Evolutionary conservation across 2,113 vertebrate genomes (phyloP).

Genomic region (Pionites leucogaster): DNA sequence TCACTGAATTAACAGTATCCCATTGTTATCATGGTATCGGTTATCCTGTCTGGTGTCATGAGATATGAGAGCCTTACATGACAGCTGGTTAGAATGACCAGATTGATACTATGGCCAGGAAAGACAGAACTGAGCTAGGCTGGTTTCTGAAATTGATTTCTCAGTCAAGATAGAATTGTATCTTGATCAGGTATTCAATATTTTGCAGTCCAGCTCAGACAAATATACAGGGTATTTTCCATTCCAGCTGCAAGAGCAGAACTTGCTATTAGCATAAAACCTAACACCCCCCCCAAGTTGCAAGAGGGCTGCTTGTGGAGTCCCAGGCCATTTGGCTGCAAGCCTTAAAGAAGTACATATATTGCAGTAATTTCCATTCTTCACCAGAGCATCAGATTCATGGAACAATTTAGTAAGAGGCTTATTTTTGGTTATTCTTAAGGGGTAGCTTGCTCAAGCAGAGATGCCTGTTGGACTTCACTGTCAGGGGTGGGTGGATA

Average conservation of each 20-base stretch:
- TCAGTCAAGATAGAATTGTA: conserved; percentile 29
- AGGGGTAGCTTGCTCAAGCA: background rate
- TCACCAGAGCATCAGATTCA: background rate
- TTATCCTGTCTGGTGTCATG: conserved; percentile 38
- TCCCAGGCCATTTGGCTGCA: background rate
- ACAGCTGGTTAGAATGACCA: conserved; percentile 13
- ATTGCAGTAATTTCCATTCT: background rate
- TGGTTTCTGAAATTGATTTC: conserved; percentile 43
- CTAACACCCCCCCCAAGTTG: fast-evolving
- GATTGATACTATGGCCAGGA: background rate
- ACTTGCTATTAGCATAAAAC: background rate
- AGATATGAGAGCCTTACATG: conserved; percentile 29
- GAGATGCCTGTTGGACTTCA: background rate
- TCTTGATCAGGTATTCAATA: conserved; percentile 43
- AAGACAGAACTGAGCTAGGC: background rate
- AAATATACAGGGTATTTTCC: conserved; percentile 13
- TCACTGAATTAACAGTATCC: conserved; percentile 10
- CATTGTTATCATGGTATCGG: conserved; percentile 28
- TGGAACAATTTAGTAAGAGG: background rate
- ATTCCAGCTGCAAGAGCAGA: background rate
- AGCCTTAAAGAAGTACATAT: background rate
- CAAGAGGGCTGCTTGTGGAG: background rate
- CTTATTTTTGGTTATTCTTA: background rate
- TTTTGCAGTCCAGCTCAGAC: conserved; percentile 18
- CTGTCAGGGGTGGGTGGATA: background rate